Percentiles rank a stretch among this genome's conserved stretches.
These are phyloP conservation scores for Epistrophella euchroma DNA, from an alignment of 2,888 invertebrate genomes.

Conservation along the genomic window DNA sequence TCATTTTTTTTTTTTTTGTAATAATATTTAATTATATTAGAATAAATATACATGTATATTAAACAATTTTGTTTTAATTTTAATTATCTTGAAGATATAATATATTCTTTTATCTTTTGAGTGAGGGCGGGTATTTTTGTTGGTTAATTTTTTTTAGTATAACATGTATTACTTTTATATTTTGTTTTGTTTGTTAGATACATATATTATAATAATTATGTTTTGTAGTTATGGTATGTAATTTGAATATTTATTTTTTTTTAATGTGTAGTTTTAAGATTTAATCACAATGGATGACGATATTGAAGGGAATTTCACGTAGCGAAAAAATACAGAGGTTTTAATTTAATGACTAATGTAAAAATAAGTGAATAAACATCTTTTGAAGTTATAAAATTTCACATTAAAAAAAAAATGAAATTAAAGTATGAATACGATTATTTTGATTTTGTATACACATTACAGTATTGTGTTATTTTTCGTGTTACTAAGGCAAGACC, in stretches of 20 bases:
- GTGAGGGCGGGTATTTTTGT: conserved; percentile 69
- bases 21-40: conserved; percentile 63
- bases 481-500: no score
- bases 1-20: conserved; percentile 32
- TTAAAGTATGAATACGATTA: no score
- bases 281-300: conserved; percentile 24
- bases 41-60: conserved; percentile 61
- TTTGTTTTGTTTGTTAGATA: conserved; percentile 39
- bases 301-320: conserved; percentile 4
- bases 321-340: neutral
- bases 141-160: conserved; percentile 47
- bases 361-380: neutral
- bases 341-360: neutral
- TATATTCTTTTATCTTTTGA: conserved; percentile 43
- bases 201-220: conserved; percentile 60
- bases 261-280: conserved; percentile 37
- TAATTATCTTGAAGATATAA: conserved; percentile 60
- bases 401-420: no score
- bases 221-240: conserved; percentile 35
- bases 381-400: neutral
- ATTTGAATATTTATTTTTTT: conserved; percentile 39
- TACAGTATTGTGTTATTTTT: no score
- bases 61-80: conserved; percentile 44
- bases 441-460: no score
- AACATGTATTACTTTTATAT: conserved; percentile 44